A percentile compares a stretch with the other conserved stretches of the same genome.
Evolutionary conservation across 2,888 invertebrate species (phyloP).

Genomic region (Busseola fusca): DNA sequence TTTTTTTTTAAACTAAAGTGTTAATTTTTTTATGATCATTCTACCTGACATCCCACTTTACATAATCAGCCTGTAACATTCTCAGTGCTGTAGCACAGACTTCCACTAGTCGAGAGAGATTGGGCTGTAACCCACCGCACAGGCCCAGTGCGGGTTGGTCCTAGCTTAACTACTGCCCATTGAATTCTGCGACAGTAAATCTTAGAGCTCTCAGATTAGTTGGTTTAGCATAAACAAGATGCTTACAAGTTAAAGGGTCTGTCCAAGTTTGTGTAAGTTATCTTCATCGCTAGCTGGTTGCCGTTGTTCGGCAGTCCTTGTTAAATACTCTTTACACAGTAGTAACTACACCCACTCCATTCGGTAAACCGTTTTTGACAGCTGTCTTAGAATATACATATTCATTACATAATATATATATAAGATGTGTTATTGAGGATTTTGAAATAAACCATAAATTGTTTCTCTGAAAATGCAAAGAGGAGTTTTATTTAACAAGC

Average conservation of each 20-base stretch:
- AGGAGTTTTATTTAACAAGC: too few relatives aligned
- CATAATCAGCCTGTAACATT: too few relatives aligned
- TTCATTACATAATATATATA: too few relatives aligned
- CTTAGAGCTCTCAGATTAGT: neutral
- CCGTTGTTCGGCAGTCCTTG: neutral
- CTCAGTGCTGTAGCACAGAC: neutral
- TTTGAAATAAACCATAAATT: too few relatives aligned
- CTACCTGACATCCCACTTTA: neutral
- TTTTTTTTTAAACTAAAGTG: neutral
- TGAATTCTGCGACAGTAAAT: neutral
- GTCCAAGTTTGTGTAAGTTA: neutral
- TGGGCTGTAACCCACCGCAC: neutral
- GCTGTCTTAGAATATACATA: too few relatives aligned
- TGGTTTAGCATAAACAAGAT: constrained; percentile 2
- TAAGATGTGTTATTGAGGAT: too few relatives aligned
- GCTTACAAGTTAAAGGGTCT: neutral
- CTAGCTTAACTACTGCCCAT: neutral
- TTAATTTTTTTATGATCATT: neutral
- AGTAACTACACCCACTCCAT: neutral
- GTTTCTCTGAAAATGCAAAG: too few relatives aligned
- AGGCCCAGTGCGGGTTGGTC: neutral
- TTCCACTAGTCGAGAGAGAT: too few relatives aligned
- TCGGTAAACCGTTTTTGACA: too few relatives aligned
- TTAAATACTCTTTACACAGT: neutral
- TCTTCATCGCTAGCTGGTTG: neutral